These are phyloP conservation scores for Aspiorhynchus laticeps DNA, from an alignment of 2,113 vertebrate genomes.

Conservation along the genomic window DNA sequence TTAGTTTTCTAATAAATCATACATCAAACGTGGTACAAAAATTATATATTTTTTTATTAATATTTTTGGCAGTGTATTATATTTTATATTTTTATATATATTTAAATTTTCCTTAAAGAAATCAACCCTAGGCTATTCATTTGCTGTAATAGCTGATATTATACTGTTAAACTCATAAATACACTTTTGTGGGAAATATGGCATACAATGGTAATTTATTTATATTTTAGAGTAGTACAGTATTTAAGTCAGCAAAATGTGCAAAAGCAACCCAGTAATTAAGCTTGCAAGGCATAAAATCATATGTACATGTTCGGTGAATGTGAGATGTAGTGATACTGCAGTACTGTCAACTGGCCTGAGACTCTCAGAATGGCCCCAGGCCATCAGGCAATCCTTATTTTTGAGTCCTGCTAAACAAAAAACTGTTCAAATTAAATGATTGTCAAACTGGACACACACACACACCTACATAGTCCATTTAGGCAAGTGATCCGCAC, in stretches of 20 bases:
- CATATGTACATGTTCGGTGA: not conserved
- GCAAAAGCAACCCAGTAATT: not conserved
- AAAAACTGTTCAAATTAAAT: not conserved
- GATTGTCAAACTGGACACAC: not conserved
- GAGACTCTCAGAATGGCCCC: not conserved
- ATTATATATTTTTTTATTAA: too few relatives aligned
- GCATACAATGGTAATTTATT: too few relatives aligned
- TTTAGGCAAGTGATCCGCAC: conserved; percentile 31
- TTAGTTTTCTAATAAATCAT: too few relatives aligned
- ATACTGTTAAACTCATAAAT: too few relatives aligned
- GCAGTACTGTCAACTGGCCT: not conserved
- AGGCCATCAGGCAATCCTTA: not conserved
- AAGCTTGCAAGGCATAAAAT: not conserved
- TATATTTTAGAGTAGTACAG: not conserved
- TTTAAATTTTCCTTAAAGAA: too few relatives aligned
- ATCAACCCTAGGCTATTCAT: too few relatives aligned
- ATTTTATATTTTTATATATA: too few relatives aligned
- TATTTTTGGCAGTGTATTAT: too few relatives aligned
- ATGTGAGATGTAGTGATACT: conserved; percentile 8
- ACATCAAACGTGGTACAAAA: too few relatives aligned
- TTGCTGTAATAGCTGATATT: too few relatives aligned
- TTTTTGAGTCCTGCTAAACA: not conserved
- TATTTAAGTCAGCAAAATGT: not conserved
- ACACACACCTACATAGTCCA: not conserved
- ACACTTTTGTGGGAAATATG: too few relatives aligned